Conservation (phyloP, 2,888 invertebrate species). For the Chymomyza procnemis region DNA sequence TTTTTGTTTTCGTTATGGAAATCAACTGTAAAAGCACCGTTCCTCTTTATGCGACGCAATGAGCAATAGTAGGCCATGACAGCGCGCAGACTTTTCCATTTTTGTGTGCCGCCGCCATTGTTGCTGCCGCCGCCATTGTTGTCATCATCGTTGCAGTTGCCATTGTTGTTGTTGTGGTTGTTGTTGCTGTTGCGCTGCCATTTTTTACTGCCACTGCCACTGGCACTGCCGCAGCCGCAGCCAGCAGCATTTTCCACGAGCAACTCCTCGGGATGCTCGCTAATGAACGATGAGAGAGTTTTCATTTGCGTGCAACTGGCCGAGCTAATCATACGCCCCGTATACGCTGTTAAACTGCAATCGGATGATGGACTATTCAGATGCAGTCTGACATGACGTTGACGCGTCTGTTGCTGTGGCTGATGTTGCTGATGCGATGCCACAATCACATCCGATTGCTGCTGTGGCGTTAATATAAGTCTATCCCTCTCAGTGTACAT, state of each 20-base stretch:
- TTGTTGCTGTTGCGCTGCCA: slow-evolving; percentile 17
- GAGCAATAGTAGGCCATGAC: slow-evolving; percentile 94
- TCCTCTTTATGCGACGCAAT: slow-evolving; percentile 94
- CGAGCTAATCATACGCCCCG: slow-evolving; percentile 42
- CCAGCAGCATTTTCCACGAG: not conserved
- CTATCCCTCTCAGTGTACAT: slow-evolving; percentile 75
- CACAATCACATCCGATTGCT: slow-evolving; percentile 10
- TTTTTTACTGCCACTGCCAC: not conserved
- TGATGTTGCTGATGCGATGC: slow-evolving; percentile 25
- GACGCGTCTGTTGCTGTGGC: slow-evolving; percentile 10
- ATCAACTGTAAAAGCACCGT: slow-evolving; percentile 76
- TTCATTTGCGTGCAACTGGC: slow-evolving; percentile 58
- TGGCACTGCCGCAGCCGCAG: not conserved
- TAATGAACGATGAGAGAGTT: slow-evolving; percentile 61
- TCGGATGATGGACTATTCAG: slow-evolving; percentile 72
- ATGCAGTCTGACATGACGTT: slow-evolving; percentile 60
- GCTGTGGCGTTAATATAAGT: slow-evolving; percentile 59
- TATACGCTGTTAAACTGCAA: slow-evolving; percentile 44
- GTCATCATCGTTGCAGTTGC: slow-evolving; percentile 9
- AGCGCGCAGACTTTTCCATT: slow-evolving; percentile 92
- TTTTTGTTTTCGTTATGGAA: too few species aligned
- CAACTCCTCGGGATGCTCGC: slow-evolving; percentile 61
- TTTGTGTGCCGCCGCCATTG: slow-evolving; percentile 79
- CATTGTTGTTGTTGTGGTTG: slow-evolving; percentile 13
- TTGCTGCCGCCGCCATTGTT: slow-evolving; percentile 34